A percentile compares a stretch with the other conserved stretches of the same genome.
phyloP scores from a whole-genome alignment of 2,113 vertebrate genomes.

The Neolamprologus falcicula region DNA sequence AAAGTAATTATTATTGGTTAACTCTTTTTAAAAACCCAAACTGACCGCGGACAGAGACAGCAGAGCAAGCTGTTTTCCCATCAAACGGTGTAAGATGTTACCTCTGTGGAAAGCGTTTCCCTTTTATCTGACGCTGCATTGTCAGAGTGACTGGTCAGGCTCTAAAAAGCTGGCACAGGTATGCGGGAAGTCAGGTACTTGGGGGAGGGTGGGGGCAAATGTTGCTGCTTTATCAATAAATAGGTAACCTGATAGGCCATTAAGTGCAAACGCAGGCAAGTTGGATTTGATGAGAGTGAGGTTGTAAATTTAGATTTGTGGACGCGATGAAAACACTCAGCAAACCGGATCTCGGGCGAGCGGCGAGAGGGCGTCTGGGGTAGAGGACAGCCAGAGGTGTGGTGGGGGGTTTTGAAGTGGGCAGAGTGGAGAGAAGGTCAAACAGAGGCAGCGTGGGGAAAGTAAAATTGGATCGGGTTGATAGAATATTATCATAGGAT shows the following conservation, averaged over 20 bases:
- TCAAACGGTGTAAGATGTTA: neutral
- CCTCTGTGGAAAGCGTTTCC: neutral
- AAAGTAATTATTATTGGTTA: constrained; percentile 70
- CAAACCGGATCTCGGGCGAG: constrained; percentile 6
- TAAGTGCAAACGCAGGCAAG: constrained; percentile 45
- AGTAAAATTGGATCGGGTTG: constrained; percentile 20
- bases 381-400: constrained; percentile 15
- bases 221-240: constrained; percentile 67
- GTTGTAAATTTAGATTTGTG: constrained; percentile 59
- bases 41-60: constrained; percentile 17
- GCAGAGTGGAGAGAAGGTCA: neutral
- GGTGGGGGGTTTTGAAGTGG: neutral
- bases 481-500: constrained; percentile 16
- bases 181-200: constrained; percentile 42
- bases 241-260: constrained; percentile 43
- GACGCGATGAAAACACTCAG: constrained; percentile 38
- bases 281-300: constrained; percentile 15
- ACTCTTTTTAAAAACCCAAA: constrained; percentile 67
- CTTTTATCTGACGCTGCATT: constrained; percentile 25
- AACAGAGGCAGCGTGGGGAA: neutral
- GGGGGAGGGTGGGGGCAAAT: constrained; percentile 31
- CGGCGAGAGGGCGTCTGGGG: neutral
- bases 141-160: constrained; percentile 13
- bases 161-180: constrained; percentile 52
- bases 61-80: constrained; percentile 16